Percentiles rank a stretch among this genome's conserved stretches.
These are phyloP conservation scores for Lindbergichthys nudifrons DNA, from an alignment of 2,797 vertebrate genomes.

Conservation along the genomic window DNA sequence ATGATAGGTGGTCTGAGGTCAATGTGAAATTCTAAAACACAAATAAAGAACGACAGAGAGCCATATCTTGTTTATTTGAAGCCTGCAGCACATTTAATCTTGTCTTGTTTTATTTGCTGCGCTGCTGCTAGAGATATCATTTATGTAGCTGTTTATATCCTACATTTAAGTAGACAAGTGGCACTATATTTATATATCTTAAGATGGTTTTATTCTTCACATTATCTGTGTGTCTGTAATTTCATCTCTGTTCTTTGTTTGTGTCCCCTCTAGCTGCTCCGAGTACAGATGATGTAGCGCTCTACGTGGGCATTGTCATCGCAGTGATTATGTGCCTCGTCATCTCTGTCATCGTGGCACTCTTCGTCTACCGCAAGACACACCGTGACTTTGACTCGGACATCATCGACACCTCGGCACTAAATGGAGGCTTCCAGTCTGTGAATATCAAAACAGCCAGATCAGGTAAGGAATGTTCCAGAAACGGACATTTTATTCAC, in stretches of 20 bases:
- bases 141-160: conserved; percentile 17
- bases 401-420: conserved; percentile 94
- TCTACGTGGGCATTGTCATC: conserved; percentile 93
- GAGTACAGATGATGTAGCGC: conserved; percentile 91
- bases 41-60: conserved; percentile 17
- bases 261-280: conserved; percentile 86
- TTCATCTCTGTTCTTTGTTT: conserved; percentile 15
- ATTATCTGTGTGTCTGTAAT: neutral
- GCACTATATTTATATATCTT: neutral
- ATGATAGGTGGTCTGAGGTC: conserved; percentile 32
- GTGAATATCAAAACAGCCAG: conserved; percentile 95
- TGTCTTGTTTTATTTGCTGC: neutral
- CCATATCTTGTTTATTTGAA: neutral
- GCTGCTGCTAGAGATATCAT: neutral
- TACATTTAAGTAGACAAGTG: conserved; percentile 4
- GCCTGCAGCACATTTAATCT: neutral
- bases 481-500: neutral
- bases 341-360: conserved; percentile 91
- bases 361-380: conserved; percentile 95
- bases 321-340: conserved; percentile 95
- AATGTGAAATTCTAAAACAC: conserved; percentile 28
- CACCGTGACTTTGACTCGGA: conserved; percentile 95
- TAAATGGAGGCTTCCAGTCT: conserved; percentile 95
- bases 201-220: neutral
- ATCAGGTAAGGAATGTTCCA: conserved; percentile 85